phyloP scores from a whole-genome alignment of 2,797 vertebrate genomes.

The Danionella dracula region DNA sequence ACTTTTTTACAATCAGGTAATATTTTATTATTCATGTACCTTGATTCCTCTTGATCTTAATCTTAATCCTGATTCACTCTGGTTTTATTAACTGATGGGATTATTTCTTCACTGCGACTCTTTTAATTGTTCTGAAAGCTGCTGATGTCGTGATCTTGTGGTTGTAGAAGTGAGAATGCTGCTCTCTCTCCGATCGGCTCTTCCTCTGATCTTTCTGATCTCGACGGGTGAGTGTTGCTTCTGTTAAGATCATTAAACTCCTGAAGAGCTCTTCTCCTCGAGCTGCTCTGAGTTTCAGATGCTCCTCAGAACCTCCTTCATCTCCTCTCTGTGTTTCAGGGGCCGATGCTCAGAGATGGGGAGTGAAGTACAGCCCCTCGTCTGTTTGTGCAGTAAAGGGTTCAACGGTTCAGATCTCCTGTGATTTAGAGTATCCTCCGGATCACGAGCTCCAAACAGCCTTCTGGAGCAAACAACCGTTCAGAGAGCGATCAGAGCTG shows the following conservation, averaged over 20 bases:
- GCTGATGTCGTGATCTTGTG: not conserved
- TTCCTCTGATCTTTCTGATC: slow-evolving; percentile 10
- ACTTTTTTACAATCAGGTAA: no score
- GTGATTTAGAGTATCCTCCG: not conserved
- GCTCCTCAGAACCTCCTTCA: no score
- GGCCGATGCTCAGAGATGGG: not conserved
- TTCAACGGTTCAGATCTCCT: slow-evolving; percentile 32
- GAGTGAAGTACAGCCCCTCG: not conserved
- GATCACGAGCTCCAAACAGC: accelerated
- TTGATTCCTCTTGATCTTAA: no score
- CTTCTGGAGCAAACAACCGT: slow-evolving; percentile 5
- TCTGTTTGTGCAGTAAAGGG: not conserved
- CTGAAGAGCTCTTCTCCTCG: no score
- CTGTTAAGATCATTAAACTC: no score
- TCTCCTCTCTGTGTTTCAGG: not conserved
- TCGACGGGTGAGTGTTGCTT: not conserved
- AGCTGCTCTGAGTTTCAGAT: no score
- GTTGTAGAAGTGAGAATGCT: not conserved
- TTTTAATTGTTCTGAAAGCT: no score
- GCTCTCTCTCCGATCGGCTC: not conserved
- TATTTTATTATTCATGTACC: no score
- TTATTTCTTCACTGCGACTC: no score
- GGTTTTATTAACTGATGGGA: no score
- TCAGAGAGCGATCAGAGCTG: not conserved
- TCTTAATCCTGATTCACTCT: no score